Percentiles rank a stretch among this genome's conserved stretches.
Conservation (phyloP, 30 jellyfish, hydroid and myxozoan genomes). For the Pelagia noctiluca region DNA sequence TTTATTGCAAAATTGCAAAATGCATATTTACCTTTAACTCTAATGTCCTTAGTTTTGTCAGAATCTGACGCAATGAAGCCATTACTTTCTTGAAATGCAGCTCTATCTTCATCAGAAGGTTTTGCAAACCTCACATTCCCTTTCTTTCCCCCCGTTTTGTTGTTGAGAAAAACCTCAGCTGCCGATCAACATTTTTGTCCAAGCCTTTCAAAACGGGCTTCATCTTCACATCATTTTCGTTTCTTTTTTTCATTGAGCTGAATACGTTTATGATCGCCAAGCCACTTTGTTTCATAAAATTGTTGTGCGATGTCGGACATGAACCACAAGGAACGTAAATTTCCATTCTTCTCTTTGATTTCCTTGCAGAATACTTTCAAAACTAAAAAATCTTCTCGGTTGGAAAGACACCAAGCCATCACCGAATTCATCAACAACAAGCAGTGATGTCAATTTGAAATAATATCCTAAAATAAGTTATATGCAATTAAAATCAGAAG, state of each 20-base stretch:
- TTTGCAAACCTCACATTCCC: slow-evolving; percentile 36
- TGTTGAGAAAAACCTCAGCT: slow-evolving; percentile 18
- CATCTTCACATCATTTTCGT: neutral
- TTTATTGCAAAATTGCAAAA: too few relatives aligned
- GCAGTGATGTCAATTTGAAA: slow-evolving; percentile 6
- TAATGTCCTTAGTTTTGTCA: too few relatives aligned
- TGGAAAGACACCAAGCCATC: slow-evolving; percentile 31
- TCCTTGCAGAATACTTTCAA: slow-evolving; percentile 15
- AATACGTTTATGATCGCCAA: slow-evolving; percentile 11
- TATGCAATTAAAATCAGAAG: neutral
- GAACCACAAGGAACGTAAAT: neutral
- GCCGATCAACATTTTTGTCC: slow-evolving; percentile 17
- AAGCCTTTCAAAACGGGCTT: neutral
- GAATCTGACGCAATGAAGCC: neutral
- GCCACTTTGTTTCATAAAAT: too few relatives aligned
- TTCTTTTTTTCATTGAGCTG: slow-evolving; percentile 9
- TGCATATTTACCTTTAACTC: too few relatives aligned
- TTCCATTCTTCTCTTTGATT: neutral
- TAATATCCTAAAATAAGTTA: neutral
- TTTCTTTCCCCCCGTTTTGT: slow-evolving; percentile 30
- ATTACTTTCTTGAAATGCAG: neutral
- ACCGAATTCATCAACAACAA: slow-evolving; percentile 15
- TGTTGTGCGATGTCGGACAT: too few relatives aligned
- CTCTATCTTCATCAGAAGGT: slow-evolving; percentile 27
- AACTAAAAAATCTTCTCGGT: slow-evolving; percentile 7